A percentile compares a stretch with the other conserved stretches of the same genome.
Conservation (phyloP, 2,888 invertebrate species). For the Lagria hirta region DNA sequence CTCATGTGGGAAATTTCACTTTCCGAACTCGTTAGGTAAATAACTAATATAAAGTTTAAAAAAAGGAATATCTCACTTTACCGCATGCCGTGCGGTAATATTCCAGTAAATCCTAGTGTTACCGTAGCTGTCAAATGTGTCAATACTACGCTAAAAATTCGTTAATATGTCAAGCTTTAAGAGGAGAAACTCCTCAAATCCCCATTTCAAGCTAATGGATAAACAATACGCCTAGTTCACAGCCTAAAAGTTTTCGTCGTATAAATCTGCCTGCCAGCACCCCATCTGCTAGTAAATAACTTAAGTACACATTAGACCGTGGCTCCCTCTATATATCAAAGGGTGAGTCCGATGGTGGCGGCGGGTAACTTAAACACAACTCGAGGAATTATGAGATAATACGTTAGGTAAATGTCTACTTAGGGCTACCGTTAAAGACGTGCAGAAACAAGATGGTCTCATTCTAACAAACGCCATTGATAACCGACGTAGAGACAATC, state of each 20-base stretch:
- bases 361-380: conserved; percentile 50
- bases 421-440: conserved; percentile 32
- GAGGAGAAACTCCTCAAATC: too few species aligned
- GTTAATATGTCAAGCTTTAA: too few species aligned
- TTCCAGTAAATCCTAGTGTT: too few species aligned
- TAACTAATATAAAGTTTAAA: too few species aligned
- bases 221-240: conserved; percentile 29
- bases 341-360: conserved; percentile 42
- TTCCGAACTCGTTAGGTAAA: too few species aligned
- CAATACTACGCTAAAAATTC: too few species aligned
- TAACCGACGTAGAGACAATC: conserved; percentile 17
- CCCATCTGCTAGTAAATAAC: conserved; percentile 50
- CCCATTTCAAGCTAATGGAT: conserved; percentile 27
- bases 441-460: conserved; percentile 14
- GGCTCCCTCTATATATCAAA: conserved; percentile 48
- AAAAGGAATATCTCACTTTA: too few species aligned
- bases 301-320: conserved; percentile 52
- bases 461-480: conserved; percentile 6
- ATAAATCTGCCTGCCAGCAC: conserved; percentile 40
- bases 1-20: too few species aligned
- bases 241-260: conserved; percentile 19
- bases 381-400: conserved; percentile 53
- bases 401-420: conserved; percentile 52
- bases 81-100: too few species aligned
- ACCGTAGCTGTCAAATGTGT: too few species aligned